These are phyloP conservation scores for Callimorpha dominula DNA, from an alignment of 2,888 invertebrate species.

Conservation along the genomic window DNA sequence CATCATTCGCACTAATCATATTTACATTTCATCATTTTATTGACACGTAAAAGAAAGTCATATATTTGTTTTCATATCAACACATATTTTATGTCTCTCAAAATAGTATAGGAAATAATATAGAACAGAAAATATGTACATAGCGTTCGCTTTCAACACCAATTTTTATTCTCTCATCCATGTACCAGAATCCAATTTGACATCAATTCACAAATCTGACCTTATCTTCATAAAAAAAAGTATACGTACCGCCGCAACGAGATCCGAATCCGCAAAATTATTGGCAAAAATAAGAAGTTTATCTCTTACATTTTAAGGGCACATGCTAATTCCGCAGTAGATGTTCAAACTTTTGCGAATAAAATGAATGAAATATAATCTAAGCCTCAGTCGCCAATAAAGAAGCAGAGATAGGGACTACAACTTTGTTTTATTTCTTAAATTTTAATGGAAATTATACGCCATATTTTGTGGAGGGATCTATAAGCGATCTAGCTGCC, in stretches of 20 bases:
- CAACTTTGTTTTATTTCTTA: constrained; percentile 48
- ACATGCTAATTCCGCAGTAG: constrained; percentile 51
- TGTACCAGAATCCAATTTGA: constrained; percentile 29
- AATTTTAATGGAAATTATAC: constrained; percentile 49
- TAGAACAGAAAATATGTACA: background rate
- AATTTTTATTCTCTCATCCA: constrained; percentile 15
- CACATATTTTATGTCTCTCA: background rate
- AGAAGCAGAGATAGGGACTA: constrained; percentile 39
- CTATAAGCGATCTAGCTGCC: background rate
- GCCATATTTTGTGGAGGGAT: constrained; percentile 12
- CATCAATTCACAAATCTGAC: constrained; percentile 29
- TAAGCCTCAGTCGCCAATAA: constrained; percentile 47
- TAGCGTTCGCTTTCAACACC: background rate
- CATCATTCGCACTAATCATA: no score
- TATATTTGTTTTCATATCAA: no score
- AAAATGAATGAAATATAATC: constrained; percentile 58
- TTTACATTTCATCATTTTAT: no score
- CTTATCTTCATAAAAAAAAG: constrained; percentile 31
- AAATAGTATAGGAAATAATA: background rate
- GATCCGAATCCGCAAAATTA: constrained; percentile 43
- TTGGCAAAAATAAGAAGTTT: constrained; percentile 53
- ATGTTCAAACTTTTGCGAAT: constrained; percentile 48
- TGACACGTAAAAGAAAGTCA: no score
- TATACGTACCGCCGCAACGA: constrained; percentile 14
- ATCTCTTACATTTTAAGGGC: constrained; percentile 43